Evolutionary conservation across 2,888 invertebrate species (phyloP).

Genomic region (Eupeodes luniger): DNA sequence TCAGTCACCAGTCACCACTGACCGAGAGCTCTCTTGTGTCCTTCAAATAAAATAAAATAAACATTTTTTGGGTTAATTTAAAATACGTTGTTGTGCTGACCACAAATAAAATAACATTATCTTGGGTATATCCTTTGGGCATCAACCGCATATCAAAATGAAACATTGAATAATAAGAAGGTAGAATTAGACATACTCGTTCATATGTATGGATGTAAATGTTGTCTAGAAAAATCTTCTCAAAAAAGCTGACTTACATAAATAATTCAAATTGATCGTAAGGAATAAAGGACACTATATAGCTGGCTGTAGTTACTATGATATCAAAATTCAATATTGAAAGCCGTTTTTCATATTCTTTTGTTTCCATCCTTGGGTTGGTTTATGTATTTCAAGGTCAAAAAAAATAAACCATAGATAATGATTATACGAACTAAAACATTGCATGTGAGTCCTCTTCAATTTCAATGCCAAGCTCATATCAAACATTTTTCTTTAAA

Average conservation of each 20-base stretch:
- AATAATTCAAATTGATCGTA: slow-evolving; percentile 69
- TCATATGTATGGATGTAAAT: not conserved
- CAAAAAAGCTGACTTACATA: slow-evolving; percentile 30
- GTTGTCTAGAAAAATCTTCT: slow-evolving; percentile 29
- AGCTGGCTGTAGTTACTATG: not conserved
- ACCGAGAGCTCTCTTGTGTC: not conserved
- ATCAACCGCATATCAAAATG: not conserved
- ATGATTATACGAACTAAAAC: slow-evolving; percentile 40
- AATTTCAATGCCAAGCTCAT: not conserved
- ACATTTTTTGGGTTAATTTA: slow-evolving; percentile 29
- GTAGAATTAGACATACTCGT: not conserved
- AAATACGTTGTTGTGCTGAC: slow-evolving; percentile 28
- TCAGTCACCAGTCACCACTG: slow-evolving; percentile 18
- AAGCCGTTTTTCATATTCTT: slow-evolving; percentile 19
- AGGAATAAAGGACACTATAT: slow-evolving; percentile 14
- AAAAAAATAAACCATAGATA: slow-evolving; percentile 17
- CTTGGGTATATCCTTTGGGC: not conserved
- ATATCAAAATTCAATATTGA: slow-evolving; percentile 42
- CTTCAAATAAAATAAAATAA: slow-evolving; percentile 3
- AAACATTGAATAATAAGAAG: slow-evolving; percentile 27
- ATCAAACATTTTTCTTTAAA: not conserved
- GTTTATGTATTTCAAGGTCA: not conserved
- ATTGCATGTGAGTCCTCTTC: slow-evolving; percentile 28
- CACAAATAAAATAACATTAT: not conserved
- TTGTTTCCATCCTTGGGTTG: no score